Evolutionary conservation across 1,140 invertebrate species (phyloP), one percentile per base, ranked within the genome.

Genomic region (Calephelis nemesis): DNA sequence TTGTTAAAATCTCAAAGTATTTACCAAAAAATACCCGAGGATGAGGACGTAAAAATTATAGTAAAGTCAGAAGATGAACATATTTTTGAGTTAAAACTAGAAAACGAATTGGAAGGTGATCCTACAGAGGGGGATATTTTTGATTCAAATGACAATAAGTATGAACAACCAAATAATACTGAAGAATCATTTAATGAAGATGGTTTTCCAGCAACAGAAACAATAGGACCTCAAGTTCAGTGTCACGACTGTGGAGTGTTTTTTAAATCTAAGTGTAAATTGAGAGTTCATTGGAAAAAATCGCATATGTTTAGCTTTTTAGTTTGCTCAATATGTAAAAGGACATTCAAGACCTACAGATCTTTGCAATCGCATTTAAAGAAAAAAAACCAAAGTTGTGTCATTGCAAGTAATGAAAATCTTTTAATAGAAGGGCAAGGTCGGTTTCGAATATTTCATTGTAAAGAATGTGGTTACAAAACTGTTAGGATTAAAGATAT

Each of bases 201-300:
- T 63, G n/a, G 71, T 74, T 8, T 9, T 6, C 12, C 39, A 19
- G n/a, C 39, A 12, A 50, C 63, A 65, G 39, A 30, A 30, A 47
- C 9, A 0, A 60, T n/a, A 60, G 40, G 2, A 0, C 45, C 50
- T 30, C 10, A 81, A 63, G 64, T 88, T 9, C 68, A 85, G 68
- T 90, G 88, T 65, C 69, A 89, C 42, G 87, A 90, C 39, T 90
- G 87, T 71, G 82, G 81, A 6, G 72, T 66, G 9, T 68, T 71
- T 5, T 91, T 89, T 49, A 85, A 81, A 77, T 87, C 82, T 47
- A 88, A 88, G 74, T 91, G 87, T 63, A 91, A 91, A 73, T 47
- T 89, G 42, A 58, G 78, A 72, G 87, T 91, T 1, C 88, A 89
- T 60, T 89, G 87, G 87, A 89, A 84, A 54, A 83, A 78, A 52